A percentile compares a stretch with the other conserved stretches of the same genome.
Conservation (phyloP, 2,797 vertebrate genomes). For the Galagoides demidoff region DNA sequence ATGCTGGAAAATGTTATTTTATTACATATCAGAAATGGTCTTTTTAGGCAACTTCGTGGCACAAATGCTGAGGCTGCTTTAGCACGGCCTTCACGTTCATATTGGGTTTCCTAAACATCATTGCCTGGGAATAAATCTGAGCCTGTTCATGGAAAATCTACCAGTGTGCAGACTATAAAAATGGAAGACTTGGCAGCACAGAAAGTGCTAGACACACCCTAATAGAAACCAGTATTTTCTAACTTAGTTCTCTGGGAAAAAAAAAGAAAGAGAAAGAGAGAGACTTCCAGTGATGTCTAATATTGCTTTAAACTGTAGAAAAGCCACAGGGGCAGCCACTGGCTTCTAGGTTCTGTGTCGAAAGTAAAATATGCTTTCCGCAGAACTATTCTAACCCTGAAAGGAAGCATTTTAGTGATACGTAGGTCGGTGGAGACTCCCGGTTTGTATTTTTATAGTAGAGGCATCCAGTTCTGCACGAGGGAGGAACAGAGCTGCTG, state of each 20-base stretch:
- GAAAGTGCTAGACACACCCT: constrained; percentile 70
- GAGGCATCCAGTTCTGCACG: background rate
- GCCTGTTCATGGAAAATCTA: constrained; percentile 66
- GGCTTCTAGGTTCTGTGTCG: constrained; percentile 62
- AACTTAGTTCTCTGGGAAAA: constrained; percentile 42
- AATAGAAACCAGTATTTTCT: constrained; percentile 68
- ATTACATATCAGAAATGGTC: constrained; percentile 64
- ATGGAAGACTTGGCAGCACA: constrained; percentile 60
- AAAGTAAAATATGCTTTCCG: constrained; percentile 63
- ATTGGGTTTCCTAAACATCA: constrained; percentile 56
- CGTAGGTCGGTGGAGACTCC: background rate
- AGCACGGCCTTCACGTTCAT: constrained; percentile 58
- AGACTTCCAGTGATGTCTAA: constrained; percentile 36
- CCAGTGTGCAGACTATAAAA: constrained; percentile 46
- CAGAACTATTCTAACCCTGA: constrained; percentile 15
- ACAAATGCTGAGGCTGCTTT: constrained; percentile 52
- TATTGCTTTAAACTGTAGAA: constrained; percentile 60
- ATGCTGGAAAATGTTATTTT: constrained; percentile 51
- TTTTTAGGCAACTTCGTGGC: constrained; percentile 17
- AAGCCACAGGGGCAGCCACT: constrained; percentile 63
- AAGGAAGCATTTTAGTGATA: constrained; percentile 16
- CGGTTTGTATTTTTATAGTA: constrained; percentile 24
- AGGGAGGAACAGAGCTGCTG: background rate
- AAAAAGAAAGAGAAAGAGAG: background rate
- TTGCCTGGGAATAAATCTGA: constrained; percentile 68